Evolutionary conservation across 2,797 vertebrate species (phyloP).

Genomic region (Acridotheres tristis): DNA sequence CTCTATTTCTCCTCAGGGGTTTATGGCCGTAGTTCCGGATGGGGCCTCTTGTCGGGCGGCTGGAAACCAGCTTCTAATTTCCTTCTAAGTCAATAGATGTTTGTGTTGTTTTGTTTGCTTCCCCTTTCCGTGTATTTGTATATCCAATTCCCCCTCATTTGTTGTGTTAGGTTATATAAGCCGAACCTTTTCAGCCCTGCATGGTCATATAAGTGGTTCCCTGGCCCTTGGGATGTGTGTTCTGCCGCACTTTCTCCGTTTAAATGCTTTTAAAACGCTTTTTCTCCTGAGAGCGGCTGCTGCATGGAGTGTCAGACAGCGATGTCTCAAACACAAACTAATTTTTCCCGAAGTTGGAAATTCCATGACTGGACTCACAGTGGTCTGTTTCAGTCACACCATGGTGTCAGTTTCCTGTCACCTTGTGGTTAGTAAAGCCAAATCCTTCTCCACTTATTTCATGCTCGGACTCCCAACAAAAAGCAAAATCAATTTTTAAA

Average conservation of each 20-base stretch:
- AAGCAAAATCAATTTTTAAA: neutral
- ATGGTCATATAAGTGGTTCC: fast-evolving
- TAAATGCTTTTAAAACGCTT: neutral
- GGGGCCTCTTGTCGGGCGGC: neutral
- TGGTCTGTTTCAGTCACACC: neutral
- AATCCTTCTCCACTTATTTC: neutral
- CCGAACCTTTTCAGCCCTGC: neutral
- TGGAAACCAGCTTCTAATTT: neutral
- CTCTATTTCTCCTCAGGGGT: neutral
- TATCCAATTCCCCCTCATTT: neutral
- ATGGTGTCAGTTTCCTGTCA: neutral
- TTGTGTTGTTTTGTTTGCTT: neutral
- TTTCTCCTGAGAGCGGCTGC: neutral
- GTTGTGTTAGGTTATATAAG: neutral
- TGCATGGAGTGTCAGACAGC: fast-evolving
- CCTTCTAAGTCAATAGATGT: neutral
- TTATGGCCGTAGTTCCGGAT: neutral
- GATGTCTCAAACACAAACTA: neutral
- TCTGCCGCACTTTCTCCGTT: fast-evolving
- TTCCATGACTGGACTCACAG: neutral
- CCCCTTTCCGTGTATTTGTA: neutral
- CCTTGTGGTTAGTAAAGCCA: neutral
- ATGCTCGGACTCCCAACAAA: neutral
- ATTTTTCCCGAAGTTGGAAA: neutral
- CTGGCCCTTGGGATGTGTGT: fast-evolving